A percentile compares a stretch with the other conserved stretches of the same genome.
phyloP scores from a whole-genome alignment of 2,113 vertebrate species.

The Hippopotamus amphibius region DNA sequence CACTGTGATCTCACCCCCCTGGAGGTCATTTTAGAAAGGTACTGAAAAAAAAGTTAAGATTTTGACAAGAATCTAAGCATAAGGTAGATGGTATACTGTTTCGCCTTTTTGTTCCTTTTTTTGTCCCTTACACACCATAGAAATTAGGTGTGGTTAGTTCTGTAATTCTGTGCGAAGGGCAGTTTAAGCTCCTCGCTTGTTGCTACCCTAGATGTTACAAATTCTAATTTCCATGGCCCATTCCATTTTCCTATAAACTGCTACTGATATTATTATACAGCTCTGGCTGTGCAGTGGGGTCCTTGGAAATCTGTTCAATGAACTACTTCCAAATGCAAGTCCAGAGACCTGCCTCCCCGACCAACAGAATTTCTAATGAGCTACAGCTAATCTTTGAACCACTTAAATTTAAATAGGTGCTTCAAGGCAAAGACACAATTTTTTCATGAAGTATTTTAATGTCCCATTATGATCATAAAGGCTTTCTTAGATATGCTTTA shows the following conservation, averaged over 20 bases:
- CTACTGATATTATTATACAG: conserved; percentile 36
- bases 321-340: conserved; percentile 57
- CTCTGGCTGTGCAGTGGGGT: not conserved
- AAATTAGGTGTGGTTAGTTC: not conserved
- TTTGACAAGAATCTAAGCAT: not conserved
- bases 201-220: not conserved
- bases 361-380: conserved; percentile 73
- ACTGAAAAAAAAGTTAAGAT: not conserved
- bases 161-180: not conserved
- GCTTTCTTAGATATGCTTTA: conserved; percentile 36
- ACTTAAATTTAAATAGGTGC: conserved; percentile 65
- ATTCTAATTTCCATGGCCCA: not conserved
- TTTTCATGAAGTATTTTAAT: conserved; percentile 64
- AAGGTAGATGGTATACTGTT: not conserved
- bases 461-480: conserved; percentile 57
- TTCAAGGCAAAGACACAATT: conserved; percentile 51
- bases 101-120: not conserved
- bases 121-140: not conserved
- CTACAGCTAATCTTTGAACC: conserved; percentile 51
- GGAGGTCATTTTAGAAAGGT: not conserved
- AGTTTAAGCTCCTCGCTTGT: not conserved
- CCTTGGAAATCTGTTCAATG: conserved; percentile 27
- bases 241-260: not conserved
- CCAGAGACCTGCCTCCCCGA: not conserved
- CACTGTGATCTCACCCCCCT: not conserved